Evolutionary conservation across 2,888 invertebrate genomes (phyloP), one percentile per base, ranked within the genome.

Genomic region (Cataglyphis rosenhaueri): DNA sequence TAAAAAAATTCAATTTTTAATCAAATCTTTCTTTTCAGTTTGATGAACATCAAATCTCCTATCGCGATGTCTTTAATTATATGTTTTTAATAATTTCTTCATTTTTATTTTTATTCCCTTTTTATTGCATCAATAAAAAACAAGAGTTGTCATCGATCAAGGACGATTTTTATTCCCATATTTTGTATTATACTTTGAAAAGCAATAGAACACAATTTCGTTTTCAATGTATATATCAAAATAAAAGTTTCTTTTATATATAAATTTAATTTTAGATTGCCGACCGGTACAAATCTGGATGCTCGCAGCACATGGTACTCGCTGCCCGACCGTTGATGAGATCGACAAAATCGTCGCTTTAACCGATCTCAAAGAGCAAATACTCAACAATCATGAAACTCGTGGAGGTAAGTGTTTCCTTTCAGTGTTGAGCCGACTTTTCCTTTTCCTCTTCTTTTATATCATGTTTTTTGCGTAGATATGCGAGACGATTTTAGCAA

Each of bases 251-350:
- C 6, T 35, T 35, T 35, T 68, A 64, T 25, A 44, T 38, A 41
- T 66, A 25, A 25, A 78, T 44, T 38, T 29, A 25, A 29, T 32
- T 48, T 71, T 93, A 97, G 97, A 96, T 89, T 98, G 98, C 91
- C 95, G 95, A 83, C 96, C 97, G 0, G 94, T 95, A 1, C 97
- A 97, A 87, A 96, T 97, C 83, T 98, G 97, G 97, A 95, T 97
- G 91, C 93, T 97, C 66, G 96, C 95, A 87, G 95, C 97, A 4
- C 97, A 97, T 89, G 97, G 97, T 9, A 96, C 97, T 0, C 95
- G 96, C 87, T 95, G 96, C 87, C 97, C 98, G 0, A 95, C 95
- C 21, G 93, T 94, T 0, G 93, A 94, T 0, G 96, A 96, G 79
- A 96, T 97, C 10, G 88, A 93, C 3, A 94, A 95, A 9, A 95